A percentile compares a stretch with the other conserved stretches of the same genome.
Evolutionary conservation across 1,140 invertebrate species (phyloP).

Genomic region (Riptortus pedestris): DNA sequence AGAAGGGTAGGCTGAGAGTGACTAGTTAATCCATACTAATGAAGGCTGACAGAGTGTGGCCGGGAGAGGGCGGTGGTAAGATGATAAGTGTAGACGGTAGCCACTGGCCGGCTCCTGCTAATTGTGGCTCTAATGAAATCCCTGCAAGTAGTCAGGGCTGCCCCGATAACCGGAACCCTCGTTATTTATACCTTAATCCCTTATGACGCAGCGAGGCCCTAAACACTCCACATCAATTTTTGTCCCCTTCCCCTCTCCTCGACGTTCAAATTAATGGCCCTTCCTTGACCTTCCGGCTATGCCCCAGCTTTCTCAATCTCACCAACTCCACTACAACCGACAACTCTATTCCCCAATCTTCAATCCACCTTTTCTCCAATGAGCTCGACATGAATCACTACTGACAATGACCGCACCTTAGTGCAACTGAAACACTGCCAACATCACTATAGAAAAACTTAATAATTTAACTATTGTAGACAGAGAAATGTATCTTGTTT

Average conservation of each 20-base stretch:
- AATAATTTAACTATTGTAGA: too few relatives aligned
- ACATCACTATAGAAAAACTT: too few relatives aligned
- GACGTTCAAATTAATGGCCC: background rate
- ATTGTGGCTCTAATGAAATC: slow-evolving; percentile 2
- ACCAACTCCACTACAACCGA: too few relatives aligned
- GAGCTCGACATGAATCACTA: too few relatives aligned
- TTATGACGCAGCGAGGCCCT: background rate
- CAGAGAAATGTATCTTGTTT: too few relatives aligned
- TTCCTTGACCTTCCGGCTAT: background rate
- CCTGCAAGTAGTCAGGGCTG: too few relatives aligned
- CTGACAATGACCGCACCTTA: too few relatives aligned
- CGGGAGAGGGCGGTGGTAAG: background rate
- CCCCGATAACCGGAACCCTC: background rate
- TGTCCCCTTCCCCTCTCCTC: background rate
- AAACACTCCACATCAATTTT: slow-evolving; percentile 8
- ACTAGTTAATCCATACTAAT: too few relatives aligned
- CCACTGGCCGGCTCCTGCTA: background rate
- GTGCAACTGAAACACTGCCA: too few relatives aligned
- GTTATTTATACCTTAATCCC: slow-evolving; percentile 17
- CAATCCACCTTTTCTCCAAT: too few relatives aligned
- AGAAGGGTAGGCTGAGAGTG: too few relatives aligned
- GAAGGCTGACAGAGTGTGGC: background rate
- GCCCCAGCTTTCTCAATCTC: background rate
- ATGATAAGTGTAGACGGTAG: background rate
- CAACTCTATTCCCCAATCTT: too few relatives aligned